Evolutionary conservation across 2,888 invertebrate genomes (phyloP).

Genomic region (Drosophila mayaguana): DNA sequence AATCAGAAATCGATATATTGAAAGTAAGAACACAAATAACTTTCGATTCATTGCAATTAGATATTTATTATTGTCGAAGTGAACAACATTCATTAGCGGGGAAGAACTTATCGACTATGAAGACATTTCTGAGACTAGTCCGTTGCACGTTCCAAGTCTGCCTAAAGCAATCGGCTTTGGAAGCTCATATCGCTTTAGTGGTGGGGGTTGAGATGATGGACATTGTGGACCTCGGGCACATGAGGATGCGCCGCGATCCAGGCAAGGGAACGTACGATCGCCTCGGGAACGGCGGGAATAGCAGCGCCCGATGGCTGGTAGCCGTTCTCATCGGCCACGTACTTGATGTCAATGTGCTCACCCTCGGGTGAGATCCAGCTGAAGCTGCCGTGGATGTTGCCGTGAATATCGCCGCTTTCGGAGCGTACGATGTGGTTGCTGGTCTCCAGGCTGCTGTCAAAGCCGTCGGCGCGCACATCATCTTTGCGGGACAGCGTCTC

Average conservation of each 20-base stretch:
- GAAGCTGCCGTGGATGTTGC: slow-evolving; percentile 75
- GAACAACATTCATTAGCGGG: slow-evolving; percentile 11
- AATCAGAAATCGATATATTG: too few species aligned
- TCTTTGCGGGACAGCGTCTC: slow-evolving; percentile 30
- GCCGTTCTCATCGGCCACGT: slow-evolving; percentile 81
- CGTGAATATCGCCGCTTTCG: slow-evolving; percentile 76
- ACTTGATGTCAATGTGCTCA: slow-evolving; percentile 65
- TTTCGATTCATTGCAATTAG: slow-evolving; percentile 34
- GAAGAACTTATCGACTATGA: slow-evolving; percentile 42
- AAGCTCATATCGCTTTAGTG: slow-evolving; percentile 23
- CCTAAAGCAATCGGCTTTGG: not conserved
- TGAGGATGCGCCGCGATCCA: slow-evolving; percentile 32
- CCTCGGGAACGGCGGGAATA: slow-evolving; percentile 37
- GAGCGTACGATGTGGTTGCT: slow-evolving; percentile 67
- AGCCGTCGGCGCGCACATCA: slow-evolving; percentile 78
- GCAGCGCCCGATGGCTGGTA: slow-evolving; percentile 66
- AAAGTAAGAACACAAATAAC: not conserved
- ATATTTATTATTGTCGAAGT: slow-evolving; percentile 48
- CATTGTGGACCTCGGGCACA: slow-evolving; percentile 17
- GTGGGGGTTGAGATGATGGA: slow-evolving; percentile 30
- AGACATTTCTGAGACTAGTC: slow-evolving; percentile 35
- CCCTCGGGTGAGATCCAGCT: slow-evolving; percentile 80
- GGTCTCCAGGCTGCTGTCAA: slow-evolving; percentile 66
- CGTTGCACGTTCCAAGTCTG: slow-evolving; percentile 34
- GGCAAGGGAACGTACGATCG: slow-evolving; percentile 24